These are phyloP conservation scores for Pseudochromis fuscus DNA, from an alignment of 2,797 vertebrate species.

Conservation along the genomic window DNA sequence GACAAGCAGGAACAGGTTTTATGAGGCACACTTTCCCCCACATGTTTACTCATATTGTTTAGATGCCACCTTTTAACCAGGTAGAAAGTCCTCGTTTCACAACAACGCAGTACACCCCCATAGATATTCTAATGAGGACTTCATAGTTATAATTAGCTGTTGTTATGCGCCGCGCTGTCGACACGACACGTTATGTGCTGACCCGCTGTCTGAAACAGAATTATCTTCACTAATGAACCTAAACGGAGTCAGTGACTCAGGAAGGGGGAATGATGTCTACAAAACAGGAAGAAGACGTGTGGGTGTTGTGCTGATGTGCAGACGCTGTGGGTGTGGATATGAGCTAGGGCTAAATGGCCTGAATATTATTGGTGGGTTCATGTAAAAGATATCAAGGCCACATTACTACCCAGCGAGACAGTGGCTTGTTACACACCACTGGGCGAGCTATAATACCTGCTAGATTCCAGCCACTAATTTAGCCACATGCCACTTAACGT, in stretches of 20 bases:
- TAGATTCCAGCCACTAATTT: slow-evolving; percentile 75
- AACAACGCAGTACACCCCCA: slow-evolving; percentile 40
- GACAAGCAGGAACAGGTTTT: slow-evolving; percentile 1
- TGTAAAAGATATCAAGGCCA: slow-evolving; percentile 70
- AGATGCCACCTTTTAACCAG: slow-evolving; percentile 47
- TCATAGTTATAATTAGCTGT: slow-evolving; percentile 74
- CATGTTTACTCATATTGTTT: slow-evolving; percentile 42
- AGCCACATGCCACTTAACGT: slow-evolving; percentile 70
- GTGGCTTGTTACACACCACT: slow-evolving; percentile 66
- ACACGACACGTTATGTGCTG: slow-evolving; percentile 56
- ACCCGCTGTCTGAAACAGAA: slow-evolving; percentile 74
- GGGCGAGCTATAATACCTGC: slow-evolving; percentile 73
- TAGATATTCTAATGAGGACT: slow-evolving; percentile 65
- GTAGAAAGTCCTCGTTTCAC: slow-evolving; percentile 33
- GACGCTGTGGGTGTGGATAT: slow-evolving; percentile 68
- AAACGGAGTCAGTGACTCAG: slow-evolving; percentile 79
- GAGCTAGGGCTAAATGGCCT: slow-evolving; percentile 47
- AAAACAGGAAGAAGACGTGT: slow-evolving; percentile 75
- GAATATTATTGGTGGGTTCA: slow-evolving; percentile 70
- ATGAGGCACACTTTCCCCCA: neutral
- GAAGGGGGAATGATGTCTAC: slow-evolving; percentile 68
- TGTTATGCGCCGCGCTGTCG: slow-evolving; percentile 56
- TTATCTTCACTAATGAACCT: slow-evolving; percentile 80
- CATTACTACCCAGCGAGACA: slow-evolving; percentile 65
- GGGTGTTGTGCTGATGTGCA: slow-evolving; percentile 66